Conservation (phyloP, 2,797 vertebrate species). For the Sparus aurata region DNA sequence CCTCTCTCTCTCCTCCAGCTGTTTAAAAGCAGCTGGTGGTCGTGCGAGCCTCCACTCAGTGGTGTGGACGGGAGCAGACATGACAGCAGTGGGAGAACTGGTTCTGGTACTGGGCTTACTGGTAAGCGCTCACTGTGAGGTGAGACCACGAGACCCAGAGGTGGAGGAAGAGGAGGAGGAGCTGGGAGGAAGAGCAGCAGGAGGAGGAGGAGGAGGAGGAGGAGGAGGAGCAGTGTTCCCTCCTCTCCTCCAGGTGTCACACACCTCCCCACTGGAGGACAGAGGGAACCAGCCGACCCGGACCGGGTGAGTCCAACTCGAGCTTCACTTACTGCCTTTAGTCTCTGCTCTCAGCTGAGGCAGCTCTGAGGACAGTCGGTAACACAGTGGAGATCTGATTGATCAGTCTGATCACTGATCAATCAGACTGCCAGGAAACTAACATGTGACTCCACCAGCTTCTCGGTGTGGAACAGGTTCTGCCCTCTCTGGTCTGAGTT, state of each 20-base stretch:
- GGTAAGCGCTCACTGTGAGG: conserved; percentile 74
- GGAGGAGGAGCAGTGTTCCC: not conserved
- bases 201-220: conserved; percentile 18
- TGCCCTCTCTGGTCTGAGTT: too few species aligned
- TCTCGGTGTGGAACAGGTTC: too few species aligned
- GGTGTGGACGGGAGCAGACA: conserved; percentile 40
- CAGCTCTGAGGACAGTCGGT: not conserved
- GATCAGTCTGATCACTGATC: too few species aligned
- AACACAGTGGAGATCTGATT: not conserved
- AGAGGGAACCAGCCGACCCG: conserved; percentile 37
- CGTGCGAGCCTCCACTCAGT: conserved; percentile 29
- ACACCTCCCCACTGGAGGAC: conserved; percentile 34
- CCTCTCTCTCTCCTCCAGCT: conserved; percentile 19
- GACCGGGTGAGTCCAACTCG: conserved; percentile 77
- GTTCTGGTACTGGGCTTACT: conserved; percentile 78
- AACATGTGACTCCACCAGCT: too few species aligned
- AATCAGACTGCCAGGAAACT: too few species aligned
- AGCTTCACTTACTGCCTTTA: not conserved
- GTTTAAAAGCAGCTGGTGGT: conserved; percentile 71
- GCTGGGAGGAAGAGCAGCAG: conserved; percentile 29
- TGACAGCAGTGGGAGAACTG: conserved; percentile 68
- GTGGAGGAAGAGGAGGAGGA: conserved; percentile 71
- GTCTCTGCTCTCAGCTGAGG: not conserved
- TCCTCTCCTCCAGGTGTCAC: not conserved
- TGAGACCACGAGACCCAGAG: conserved; percentile 80